Percentiles rank a stretch among this genome's conserved stretches.
Conservation (phyloP, 2,888 invertebrate species). For the Meta bourneti region DNA sequence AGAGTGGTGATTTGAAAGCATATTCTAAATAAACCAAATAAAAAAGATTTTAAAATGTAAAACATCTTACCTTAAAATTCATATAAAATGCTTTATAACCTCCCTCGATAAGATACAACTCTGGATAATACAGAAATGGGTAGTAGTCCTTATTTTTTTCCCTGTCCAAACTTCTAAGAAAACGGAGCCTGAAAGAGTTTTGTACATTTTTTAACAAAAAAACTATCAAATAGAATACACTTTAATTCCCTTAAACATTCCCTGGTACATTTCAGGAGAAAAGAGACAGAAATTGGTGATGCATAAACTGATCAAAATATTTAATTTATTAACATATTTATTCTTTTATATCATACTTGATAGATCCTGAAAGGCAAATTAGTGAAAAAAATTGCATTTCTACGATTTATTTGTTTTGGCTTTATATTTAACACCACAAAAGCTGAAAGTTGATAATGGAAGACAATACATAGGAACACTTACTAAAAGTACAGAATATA, state of each 20-base stretch:
- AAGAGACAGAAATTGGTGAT: not conserved
- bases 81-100: slow-evolving; percentile 93
- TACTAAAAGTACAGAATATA: no score
- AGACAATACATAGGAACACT: no score
- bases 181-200: slow-evolving; percentile 85
- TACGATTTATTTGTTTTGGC: no score
- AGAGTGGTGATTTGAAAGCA: no score
- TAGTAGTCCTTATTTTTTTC: slow-evolving; percentile 89
- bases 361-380: no score
- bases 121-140: slow-evolving; percentile 93
- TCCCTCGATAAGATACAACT: slow-evolving; percentile 94
- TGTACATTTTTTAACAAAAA: not conserved
- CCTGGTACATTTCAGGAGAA: not conserved
- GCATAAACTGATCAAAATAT: not conserved
- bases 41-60: not conserved
- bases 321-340: no score
- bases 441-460: no score
- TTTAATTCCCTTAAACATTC: no score
- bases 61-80: slow-evolving; percentile 81
- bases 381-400: no score
- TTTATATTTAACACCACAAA: no score
- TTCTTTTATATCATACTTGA: no score
- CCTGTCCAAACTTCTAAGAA: slow-evolving; percentile 91
- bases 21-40: not conserved
- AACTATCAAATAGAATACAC: not conserved